phyloP scores from a whole-genome alignment of 2,797 vertebrate genomes.

The Monodelphis domestica region DNA sequence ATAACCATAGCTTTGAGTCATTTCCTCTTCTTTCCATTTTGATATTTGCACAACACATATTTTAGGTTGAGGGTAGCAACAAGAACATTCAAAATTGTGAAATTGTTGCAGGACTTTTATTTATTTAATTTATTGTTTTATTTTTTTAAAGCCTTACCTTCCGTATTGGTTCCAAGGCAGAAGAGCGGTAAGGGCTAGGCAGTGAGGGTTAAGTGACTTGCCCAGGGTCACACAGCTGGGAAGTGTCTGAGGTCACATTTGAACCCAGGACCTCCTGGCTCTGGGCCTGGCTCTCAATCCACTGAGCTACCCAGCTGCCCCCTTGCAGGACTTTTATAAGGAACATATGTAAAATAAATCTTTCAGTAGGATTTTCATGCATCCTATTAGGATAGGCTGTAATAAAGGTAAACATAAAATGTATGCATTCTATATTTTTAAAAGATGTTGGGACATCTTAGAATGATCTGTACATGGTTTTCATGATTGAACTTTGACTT shows the following conservation, averaged over 20 bases:
- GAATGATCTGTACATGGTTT: background rate
- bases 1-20: constrained; percentile 73
- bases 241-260: too few relatives aligned
- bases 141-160: too few relatives aligned
- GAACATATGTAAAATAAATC: background rate
- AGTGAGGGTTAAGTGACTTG: too few relatives aligned
- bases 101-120: constrained; percentile 7
- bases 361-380: background rate
- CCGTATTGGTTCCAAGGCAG: too few relatives aligned
- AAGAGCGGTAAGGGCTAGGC: too few relatives aligned
- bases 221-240: too few relatives aligned
- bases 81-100: background rate
- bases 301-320: too few relatives aligned
- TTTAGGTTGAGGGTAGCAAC: constrained; percentile 53
- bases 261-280: too few relatives aligned
- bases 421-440: background rate
- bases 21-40: constrained; percentile 78
- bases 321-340: constrained; percentile 2
- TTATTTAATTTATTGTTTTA: too few relatives aligned
- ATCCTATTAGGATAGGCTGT: background rate
- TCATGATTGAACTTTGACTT: background rate
- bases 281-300: too few relatives aligned
- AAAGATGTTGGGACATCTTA: background rate
- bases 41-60: constrained; percentile 33
- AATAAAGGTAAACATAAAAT: background rate